A percentile compares a stretch with the other conserved stretches of the same genome.
These are phyloP conservation scores for Mesochorus sp. DNA, from an alignment of 2,888 invertebrate species.

Conservation along the genomic window DNA sequence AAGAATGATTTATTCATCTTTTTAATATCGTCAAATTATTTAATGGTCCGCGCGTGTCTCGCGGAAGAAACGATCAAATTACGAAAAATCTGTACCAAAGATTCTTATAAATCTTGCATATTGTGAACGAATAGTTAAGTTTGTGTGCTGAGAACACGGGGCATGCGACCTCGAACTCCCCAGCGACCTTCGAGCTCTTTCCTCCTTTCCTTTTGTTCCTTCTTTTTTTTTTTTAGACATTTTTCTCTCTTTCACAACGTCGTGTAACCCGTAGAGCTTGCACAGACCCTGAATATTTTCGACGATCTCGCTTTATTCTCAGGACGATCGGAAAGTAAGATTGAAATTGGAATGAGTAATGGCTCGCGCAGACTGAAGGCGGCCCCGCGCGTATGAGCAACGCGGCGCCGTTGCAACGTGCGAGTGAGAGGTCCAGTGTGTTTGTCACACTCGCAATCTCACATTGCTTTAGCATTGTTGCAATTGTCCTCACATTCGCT, in stretches of 20 bases:
- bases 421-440: too few relatives aligned
- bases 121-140: slow-evolving; percentile 18
- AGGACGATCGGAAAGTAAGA: slow-evolving; percentile 7
- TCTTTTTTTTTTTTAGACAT: slow-evolving; percentile 15
- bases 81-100: slow-evolving; percentile 12
- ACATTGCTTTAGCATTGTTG: too few relatives aligned
- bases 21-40: too few relatives aligned
- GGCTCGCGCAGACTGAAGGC: too few relatives aligned
- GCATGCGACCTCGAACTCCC: slow-evolving; percentile 54
- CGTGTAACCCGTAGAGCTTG: too few relatives aligned
- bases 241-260: slow-evolving; percentile 13
- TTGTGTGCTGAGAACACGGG: slow-evolving; percentile 34
- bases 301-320: background rate
- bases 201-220: slow-evolving; percentile 45
- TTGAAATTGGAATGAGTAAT: slow-evolving; percentile 1
- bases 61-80: slow-evolving; percentile 4
- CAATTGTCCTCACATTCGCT: too few relatives aligned
- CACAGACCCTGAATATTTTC: background rate
- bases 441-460: too few relatives aligned
- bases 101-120: slow-evolving; percentile 1
- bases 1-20: too few relatives aligned
- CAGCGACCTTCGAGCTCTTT: slow-evolving; percentile 51
- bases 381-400: too few relatives aligned
- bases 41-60: background rate
- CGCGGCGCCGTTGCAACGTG: too few relatives aligned